These are phyloP conservation scores for Crossaster papposus DNA, from an alignment of 53 echinoderm and acorn worm genomes.

Conservation along the genomic window DNA sequence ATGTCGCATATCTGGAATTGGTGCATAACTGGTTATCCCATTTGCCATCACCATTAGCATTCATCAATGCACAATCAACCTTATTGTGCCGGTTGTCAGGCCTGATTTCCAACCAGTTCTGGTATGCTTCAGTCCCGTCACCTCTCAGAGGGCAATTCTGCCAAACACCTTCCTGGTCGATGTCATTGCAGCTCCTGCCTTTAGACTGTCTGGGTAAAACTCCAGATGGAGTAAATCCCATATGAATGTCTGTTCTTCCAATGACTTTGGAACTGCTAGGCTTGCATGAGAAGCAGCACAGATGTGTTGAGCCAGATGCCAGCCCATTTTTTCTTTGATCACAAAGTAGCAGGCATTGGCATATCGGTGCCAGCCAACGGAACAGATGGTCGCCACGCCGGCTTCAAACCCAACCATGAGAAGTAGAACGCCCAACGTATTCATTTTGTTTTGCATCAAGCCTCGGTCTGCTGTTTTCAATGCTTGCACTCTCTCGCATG, in stretches of 20 bases:
- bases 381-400: not conserved
- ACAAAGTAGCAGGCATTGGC: not conserved
- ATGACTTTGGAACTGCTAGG: constrained; percentile 5
- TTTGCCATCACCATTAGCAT: not conserved
- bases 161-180: not conserved
- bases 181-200: not conserved
- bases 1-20: not conserved
- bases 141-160: constrained; percentile 2
- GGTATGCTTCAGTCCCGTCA: not conserved
- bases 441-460: not conserved
- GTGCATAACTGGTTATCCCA: not conserved
- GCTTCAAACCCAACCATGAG: not conserved
- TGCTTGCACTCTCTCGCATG: no score
- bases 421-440: not conserved
- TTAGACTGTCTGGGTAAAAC: not conserved
- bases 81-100: not conserved
- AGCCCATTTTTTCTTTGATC: not conserved
- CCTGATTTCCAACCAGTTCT: not conserved
- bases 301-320: not conserved
- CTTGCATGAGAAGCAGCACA: not conserved
- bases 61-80: not conserved
- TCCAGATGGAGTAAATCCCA: not conserved
- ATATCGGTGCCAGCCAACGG: not conserved
- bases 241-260: not conserved
- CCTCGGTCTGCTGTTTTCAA: no score